Conservation (phyloP, 2,888 invertebrate genomes). For the Catocala sponsa region DNA sequence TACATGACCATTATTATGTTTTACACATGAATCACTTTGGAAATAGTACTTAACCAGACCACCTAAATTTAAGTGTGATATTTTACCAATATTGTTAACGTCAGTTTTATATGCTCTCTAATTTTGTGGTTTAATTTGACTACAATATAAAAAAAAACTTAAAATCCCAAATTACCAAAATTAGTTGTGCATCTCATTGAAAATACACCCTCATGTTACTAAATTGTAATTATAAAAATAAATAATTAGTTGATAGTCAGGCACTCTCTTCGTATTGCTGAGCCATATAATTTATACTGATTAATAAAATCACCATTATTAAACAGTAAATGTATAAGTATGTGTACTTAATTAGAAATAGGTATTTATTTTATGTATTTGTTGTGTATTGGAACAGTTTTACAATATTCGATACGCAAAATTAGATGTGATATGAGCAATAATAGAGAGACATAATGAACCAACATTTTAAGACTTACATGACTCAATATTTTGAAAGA, state of each 20-base stretch:
- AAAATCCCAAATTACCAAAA: constrained; percentile 29
- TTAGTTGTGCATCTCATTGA: constrained; percentile 44
- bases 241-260: constrained; percentile 55
- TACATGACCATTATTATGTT: constrained; percentile 75
- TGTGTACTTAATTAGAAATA: constrained; percentile 86
- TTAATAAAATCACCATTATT: constrained; percentile 53
- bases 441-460: constrained; percentile 81
- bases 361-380: constrained; percentile 80
- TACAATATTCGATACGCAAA: constrained; percentile 77
- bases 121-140: constrained; percentile 49
- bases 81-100: constrained; percentile 68
- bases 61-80: constrained; percentile 83
- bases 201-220: constrained; percentile 49
- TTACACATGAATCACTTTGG: constrained; percentile 63
- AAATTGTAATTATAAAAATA: constrained; percentile 49
- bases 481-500: constrained; percentile 70
- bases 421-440: constrained; percentile 86
- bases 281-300: constrained; percentile 76
- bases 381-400: constrained; percentile 80
- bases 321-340: constrained; percentile 60
- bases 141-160: constrained; percentile 29
- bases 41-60: constrained; percentile 83
- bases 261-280: constrained; percentile 66
- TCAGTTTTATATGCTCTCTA: constrained; percentile 79
- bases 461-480: constrained; percentile 72